Evolutionary conservation across 2,888 invertebrate genomes (phyloP).

Genomic region (Achlya flavicornis): DNA sequence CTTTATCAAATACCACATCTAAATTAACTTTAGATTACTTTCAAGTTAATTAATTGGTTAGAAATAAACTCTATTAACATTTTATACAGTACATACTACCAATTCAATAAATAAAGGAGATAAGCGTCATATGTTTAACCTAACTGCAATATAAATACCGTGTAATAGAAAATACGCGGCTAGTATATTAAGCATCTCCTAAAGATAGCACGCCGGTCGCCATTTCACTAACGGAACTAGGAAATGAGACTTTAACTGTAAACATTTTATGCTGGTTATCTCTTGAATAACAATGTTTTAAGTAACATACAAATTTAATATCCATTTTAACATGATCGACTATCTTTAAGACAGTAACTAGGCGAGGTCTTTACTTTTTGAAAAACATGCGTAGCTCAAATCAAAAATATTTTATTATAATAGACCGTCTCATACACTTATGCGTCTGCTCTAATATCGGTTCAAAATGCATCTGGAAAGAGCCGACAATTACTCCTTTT

Average conservation of each 20-base stretch:
- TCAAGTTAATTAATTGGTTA: not conserved
- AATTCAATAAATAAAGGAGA: not conserved
- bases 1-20: not conserved
- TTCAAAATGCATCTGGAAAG: no score
- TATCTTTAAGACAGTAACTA: not conserved
- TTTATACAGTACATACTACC: no score
- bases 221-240: not conserved
- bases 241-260: constrained; percentile 8
- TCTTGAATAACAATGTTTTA: not conserved
- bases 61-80: not conserved
- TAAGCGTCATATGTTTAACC: not conserved
- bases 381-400: no score
- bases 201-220: constrained; percentile 2
- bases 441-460: no score
- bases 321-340: no score
- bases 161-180: constrained; percentile 4
- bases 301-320: no score
- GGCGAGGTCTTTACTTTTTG: not conserved
- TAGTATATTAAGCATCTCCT: not conserved
- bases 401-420: no score
- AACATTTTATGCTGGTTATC: not conserved
- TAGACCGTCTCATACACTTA: no score
- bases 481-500: no score
- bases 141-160: not conserved
- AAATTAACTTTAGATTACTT: not conserved